Conservation (phyloP, 1,140 invertebrate genomes). For the Proales similis region DNA sequence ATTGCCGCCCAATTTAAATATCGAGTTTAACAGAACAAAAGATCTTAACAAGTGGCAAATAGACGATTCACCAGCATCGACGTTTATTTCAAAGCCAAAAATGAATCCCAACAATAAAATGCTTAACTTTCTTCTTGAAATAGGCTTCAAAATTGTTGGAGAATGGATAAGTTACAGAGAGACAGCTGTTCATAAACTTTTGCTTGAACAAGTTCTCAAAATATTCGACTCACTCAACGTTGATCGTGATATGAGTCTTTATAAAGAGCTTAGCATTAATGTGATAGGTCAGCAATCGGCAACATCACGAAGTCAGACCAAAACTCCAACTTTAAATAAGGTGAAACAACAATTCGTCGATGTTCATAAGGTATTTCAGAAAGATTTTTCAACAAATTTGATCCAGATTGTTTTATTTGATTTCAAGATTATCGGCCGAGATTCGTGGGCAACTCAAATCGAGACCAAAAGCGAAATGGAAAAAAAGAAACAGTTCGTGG, state of each 20-base stretch:
- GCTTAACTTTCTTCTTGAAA: constrained; percentile 20
- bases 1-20: constrained; percentile 7
- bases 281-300: constrained; percentile 25
- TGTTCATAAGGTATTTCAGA: constrained; percentile 1
- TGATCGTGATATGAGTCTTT: constrained; percentile 30
- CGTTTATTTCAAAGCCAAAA: too few species aligned
- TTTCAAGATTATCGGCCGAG: not conserved
- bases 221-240: constrained; percentile 11
- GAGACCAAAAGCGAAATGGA: constrained; percentile 32
- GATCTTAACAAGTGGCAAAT: constrained; percentile 30
- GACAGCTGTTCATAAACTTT: not conserved
- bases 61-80: constrained; percentile 5
- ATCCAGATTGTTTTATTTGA: not conserved
- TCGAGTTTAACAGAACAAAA: not conserved
- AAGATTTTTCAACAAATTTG: not conserved
- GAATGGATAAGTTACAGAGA: constrained; percentile 32
- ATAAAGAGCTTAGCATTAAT: constrained; percentile 34
- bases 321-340: constrained; percentile 27
- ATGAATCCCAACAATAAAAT: constrained; percentile 11
- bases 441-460: constrained; percentile 9
- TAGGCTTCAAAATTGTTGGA: constrained; percentile 27
- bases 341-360: constrained; percentile 4
- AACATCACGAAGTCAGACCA: not conserved
- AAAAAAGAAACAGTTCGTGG: too few species aligned
- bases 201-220: constrained; percentile 27